Evolutionary conservation across 2,888 invertebrate species (phyloP).

Genomic region (Tryphoninae sp.): DNA sequence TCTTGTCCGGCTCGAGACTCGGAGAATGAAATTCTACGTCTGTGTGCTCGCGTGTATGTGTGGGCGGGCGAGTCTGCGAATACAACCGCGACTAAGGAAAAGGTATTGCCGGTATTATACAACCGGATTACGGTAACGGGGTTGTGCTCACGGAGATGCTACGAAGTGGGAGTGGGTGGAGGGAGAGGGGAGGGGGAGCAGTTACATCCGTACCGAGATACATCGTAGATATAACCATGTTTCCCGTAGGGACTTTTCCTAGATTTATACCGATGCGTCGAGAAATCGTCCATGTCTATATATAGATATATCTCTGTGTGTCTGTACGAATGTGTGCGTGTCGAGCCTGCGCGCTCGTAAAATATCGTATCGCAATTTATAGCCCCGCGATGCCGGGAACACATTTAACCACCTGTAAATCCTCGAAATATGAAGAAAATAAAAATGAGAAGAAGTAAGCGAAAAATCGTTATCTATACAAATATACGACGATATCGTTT

Average conservation of each 20-base stretch:
- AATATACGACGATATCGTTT: no score
- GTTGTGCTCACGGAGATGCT: slow-evolving; percentile 63
- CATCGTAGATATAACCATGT: slow-evolving; percentile 53
- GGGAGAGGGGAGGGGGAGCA: slow-evolving; percentile 23
- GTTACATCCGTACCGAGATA: slow-evolving; percentile 46
- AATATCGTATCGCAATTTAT: slow-evolving; percentile 57
- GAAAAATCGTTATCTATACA: no score
- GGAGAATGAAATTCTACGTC: background rate
- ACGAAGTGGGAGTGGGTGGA: background rate
- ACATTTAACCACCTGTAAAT: slow-evolving; percentile 35
- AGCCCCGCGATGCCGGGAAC: slow-evolving; percentile 16
- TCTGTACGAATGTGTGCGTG: background rate
- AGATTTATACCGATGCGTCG: slow-evolving; percentile 74
- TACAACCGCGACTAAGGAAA: slow-evolving; percentile 70
- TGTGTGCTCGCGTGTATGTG: background rate
- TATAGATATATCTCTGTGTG: background rate
- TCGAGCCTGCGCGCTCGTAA: slow-evolving; percentile 51
- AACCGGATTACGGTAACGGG: slow-evolving; percentile 75
- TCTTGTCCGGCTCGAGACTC: slow-evolving; percentile 52
- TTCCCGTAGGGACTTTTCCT: slow-evolving; percentile 52
- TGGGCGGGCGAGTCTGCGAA: background rate
- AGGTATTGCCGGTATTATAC: slow-evolving; percentile 76
- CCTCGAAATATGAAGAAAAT: background rate
- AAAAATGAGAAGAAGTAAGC: background rate
- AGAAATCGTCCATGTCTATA: slow-evolving; percentile 48